These are phyloP conservation scores for Oryzias melastigma DNA, from an alignment of 2,113 vertebrate species.

Conservation along the genomic window DNA sequence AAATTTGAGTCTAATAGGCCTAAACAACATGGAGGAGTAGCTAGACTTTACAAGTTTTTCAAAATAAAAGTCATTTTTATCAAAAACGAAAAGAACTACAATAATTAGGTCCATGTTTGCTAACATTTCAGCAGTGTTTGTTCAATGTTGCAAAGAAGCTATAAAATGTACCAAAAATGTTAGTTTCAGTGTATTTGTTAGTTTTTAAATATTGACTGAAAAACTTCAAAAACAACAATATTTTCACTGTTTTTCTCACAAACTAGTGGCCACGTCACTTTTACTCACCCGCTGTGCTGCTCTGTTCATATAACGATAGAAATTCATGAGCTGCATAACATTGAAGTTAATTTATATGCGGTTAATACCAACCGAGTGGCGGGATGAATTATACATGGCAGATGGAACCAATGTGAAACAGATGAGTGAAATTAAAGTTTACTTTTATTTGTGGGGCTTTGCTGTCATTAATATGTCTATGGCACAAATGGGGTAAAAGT, in stretches of 20 bases:
- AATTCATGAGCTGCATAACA: conserved; percentile 67
- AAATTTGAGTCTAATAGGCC: conserved; percentile 66
- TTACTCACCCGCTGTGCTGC: conserved; percentile 42
- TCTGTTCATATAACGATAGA: conserved; percentile 46
- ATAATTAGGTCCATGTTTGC: too few relatives aligned
- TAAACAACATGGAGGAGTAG: conserved; percentile 56
- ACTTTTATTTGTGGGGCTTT: conserved; percentile 26
- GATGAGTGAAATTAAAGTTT: conserved; percentile 65
- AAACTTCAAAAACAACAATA: conserved; percentile 26
- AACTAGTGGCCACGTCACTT: conserved; percentile 23
- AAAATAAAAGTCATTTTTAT: conserved; percentile 16
- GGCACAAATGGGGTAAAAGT: conserved; percentile 7
- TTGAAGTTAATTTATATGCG: conserved; percentile 66
- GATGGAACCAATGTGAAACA: conserved; percentile 60
- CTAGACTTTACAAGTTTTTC: conserved; percentile 47
- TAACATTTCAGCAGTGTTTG: too few relatives aligned
- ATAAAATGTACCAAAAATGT: conserved; percentile 26
- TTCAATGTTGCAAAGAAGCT: conserved; percentile 15
- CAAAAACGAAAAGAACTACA: too few relatives aligned
- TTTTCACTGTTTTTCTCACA: conserved; percentile 29
- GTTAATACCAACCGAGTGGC: conserved; percentile 63
- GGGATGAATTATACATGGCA: conserved; percentile 72
- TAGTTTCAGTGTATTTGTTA: neutral
- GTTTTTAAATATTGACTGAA: conserved; percentile 9
- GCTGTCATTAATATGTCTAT: conserved; percentile 29